Evolutionary conservation across 2,797 vertebrate genomes (phyloP).

Genomic region (Danio choprae): DNA sequence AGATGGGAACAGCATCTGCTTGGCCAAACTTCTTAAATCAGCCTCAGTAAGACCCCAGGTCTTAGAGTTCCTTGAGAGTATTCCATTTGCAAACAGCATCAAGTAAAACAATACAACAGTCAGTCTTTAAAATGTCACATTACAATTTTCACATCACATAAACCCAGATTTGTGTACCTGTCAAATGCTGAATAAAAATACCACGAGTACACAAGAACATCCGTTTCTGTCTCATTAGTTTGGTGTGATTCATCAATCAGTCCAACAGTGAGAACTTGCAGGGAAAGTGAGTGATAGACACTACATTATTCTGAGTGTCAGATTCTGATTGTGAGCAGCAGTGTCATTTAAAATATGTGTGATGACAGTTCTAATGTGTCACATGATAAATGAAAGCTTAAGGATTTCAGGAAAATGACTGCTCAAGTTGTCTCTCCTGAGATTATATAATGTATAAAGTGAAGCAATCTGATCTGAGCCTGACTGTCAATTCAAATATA

Average conservation of each 20-base stretch:
- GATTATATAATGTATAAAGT: neutral
- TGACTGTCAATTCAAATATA: neutral
- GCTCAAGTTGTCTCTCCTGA: neutral
- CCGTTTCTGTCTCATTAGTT: conserved; percentile 49
- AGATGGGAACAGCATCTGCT: too few relatives aligned
- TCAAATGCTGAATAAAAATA: conserved; percentile 42
- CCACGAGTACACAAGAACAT: conserved; percentile 36
- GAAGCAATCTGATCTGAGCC: conserved; percentile 9
- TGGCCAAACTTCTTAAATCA: too few relatives aligned
- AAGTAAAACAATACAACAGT: too few relatives aligned
- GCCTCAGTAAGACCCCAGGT: too few relatives aligned
- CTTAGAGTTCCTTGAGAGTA: too few relatives aligned
- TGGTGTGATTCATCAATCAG: conserved; percentile 45
- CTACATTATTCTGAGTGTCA: conserved; percentile 59
- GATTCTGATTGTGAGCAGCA: conserved; percentile 47
- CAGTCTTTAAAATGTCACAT: neutral
- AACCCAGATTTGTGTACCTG: conserved; percentile 31
- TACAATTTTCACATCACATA: neutral
- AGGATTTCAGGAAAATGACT: conserved; percentile 9
- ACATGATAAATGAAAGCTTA: conserved; percentile 43
- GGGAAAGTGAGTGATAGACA: conserved; percentile 44
- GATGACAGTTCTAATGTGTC: conserved; percentile 55
- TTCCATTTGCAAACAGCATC: too few relatives aligned
- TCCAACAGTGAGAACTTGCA: conserved; percentile 22
- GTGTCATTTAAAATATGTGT: conserved; percentile 46